phyloP scores from a whole-genome alignment of 2,797 vertebrate genomes.

The Pseudomugil gertrudae region DNA sequence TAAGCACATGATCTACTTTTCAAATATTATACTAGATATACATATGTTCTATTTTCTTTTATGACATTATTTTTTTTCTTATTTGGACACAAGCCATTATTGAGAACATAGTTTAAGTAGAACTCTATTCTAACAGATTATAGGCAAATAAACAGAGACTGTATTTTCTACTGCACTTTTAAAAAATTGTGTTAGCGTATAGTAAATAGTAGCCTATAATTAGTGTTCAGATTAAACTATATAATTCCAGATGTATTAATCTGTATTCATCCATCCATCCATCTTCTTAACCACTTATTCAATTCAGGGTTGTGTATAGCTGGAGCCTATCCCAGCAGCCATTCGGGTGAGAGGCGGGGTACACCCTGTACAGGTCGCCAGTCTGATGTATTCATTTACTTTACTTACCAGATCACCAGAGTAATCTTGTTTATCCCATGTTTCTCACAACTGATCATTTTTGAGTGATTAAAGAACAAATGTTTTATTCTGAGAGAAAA shows the following conservation, averaged over 20 bases:
- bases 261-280: no score
- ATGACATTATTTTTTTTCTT: conserved; percentile 68
- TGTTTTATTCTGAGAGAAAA: conserved; percentile 23
- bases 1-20: conserved; percentile 83
- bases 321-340: no score
- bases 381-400: conserved; percentile 33
- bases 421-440: conserved; percentile 33
- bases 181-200: conserved; percentile 67
- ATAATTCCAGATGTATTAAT: conserved; percentile 41
- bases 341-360: no score
- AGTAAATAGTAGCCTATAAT: conserved; percentile 51
- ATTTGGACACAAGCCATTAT: conserved; percentile 78
- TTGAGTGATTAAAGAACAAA: conserved; percentile 32
- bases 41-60: conserved; percentile 67
- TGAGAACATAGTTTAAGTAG: conserved; percentile 66
- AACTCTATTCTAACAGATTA: conserved; percentile 74
- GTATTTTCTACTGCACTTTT: conserved; percentile 82
- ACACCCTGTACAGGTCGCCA: no score
- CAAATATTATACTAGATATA: conserved; percentile 57
- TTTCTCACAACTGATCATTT: conserved; percentile 25
- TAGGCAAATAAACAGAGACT: conserved; percentile 68
- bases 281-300: no score
- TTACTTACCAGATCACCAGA: conserved; percentile 32
- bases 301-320: no score
- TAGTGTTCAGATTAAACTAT: conserved; percentile 44